Percentiles rank a stretch among this genome's conserved stretches.
Evolutionary conservation across 2,888 invertebrate genomes (phyloP).

Genomic region (Caenorhabditis macrosperma): DNA sequence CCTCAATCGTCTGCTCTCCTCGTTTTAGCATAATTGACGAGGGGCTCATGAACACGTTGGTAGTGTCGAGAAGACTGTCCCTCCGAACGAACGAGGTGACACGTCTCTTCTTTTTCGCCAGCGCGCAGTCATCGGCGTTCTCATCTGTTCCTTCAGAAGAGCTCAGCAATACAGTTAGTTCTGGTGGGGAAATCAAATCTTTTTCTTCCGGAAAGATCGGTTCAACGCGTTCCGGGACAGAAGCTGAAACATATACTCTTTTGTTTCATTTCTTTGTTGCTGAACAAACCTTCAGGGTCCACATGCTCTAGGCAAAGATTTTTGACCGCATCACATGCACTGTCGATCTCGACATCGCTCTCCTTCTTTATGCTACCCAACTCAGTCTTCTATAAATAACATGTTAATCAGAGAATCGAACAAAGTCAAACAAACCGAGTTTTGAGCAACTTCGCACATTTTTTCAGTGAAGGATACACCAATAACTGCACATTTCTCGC

Average conservation of each 20-base stretch:
- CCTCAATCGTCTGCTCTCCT: conserved; percentile 42
- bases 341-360: too few relatives aligned
- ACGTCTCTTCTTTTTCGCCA: conserved; percentile 37
- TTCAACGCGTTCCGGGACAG: conserved; percentile 13
- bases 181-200: not conserved
- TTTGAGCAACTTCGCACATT: not conserved
- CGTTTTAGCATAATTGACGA: conserved; percentile 18
- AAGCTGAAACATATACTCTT: not conserved
- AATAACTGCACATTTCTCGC: not conserved
- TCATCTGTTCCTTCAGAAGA: conserved; percentile 11
- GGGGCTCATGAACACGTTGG: conserved; percentile 47
- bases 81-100: conserved; percentile 41
- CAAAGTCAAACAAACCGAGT: not conserved
- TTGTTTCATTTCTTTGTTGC: not conserved
- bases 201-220: not conserved
- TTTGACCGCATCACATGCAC: not conserved
- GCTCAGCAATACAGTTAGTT: conserved; percentile 17
- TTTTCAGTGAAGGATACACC: not conserved
- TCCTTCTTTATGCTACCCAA: too few relatives aligned
- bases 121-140: not conserved
- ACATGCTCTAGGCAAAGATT: not conserved
- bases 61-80: conserved; percentile 45
- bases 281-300: not conserved
- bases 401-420: too few relatives aligned
- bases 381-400: too few relatives aligned